These are phyloP conservation scores for Phataginus tetradactyla DNA, from an alignment of 2,797 vertebrate genomes.

Conservation along the genomic window DNA sequence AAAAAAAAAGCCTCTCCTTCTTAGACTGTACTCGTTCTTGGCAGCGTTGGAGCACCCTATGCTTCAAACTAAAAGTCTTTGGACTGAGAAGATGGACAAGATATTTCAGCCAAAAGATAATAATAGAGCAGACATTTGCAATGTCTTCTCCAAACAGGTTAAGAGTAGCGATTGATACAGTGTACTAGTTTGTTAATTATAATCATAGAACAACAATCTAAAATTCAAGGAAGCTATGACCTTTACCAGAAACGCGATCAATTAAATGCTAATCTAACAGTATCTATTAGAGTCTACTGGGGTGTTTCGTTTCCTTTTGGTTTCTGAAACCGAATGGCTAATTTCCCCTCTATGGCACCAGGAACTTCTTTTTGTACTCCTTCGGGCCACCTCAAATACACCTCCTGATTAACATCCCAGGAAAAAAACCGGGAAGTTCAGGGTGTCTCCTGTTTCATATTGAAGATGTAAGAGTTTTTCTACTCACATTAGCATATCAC, in stretches of 20 bases:
- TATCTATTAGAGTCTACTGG: conserved; percentile 37
- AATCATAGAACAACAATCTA: conserved; percentile 65
- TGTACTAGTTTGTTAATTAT: conserved; percentile 70
- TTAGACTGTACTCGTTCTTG: conserved; percentile 28
- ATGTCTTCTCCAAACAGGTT: conserved; percentile 73
- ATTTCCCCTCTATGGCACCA: conserved; percentile 14
- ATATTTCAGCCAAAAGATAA: conserved; percentile 62
- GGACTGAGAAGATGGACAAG: conserved; percentile 12
- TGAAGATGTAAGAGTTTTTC: conserved; percentile 26
- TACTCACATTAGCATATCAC: neutral
- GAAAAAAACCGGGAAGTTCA: neutral
- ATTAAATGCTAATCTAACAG: conserved; percentile 62
- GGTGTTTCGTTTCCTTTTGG: conserved; percentile 49
- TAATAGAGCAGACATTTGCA: conserved; percentile 70
- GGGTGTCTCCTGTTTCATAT: conserved; percentile 49
- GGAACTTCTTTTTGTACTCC: conserved; percentile 51
- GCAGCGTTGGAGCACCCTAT: neutral
- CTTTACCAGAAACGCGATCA: conserved; percentile 59
- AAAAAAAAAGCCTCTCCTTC: neutral
- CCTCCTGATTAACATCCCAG: neutral
- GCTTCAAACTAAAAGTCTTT: conserved; percentile 25
- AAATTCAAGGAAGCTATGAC: conserved; percentile 72
- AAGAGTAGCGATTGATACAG: conserved; percentile 66
- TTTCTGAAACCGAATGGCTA: conserved; percentile 48
- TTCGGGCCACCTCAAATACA: conserved; percentile 7